These are phyloP conservation scores for Trachelus tabidus DNA, from an alignment of 2,888 invertebrate species.

Conservation along the genomic window DNA sequence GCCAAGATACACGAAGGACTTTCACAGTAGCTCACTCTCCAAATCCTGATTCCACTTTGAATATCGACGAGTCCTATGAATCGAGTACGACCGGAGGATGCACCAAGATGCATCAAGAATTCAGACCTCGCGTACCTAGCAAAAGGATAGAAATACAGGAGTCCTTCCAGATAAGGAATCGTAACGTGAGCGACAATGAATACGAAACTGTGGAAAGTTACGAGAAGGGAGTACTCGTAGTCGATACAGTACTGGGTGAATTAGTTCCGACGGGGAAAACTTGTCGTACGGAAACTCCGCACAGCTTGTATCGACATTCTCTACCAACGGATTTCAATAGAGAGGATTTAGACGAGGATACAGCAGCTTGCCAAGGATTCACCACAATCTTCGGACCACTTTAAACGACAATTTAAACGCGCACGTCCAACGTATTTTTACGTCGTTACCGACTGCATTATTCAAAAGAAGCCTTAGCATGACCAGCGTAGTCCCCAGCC, in stretches of 20 bases:
- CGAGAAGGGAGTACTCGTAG: background rate
- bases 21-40: background rate
- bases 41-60: background rate
- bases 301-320: conserved; percentile 1
- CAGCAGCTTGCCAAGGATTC: background rate
- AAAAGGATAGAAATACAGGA: background rate
- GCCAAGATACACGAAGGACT: background rate
- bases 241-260: background rate
- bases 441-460: background rate
- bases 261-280: background rate
- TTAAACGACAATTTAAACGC: background rate
- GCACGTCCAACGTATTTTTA: background rate
- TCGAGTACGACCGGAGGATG: background rate
- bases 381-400: background rate
- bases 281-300: background rate
- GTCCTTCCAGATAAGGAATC: background rate
- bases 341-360: background rate
- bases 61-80: background rate
- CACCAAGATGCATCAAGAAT: background rate
- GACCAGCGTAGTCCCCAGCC: background rate
- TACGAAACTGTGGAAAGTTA: background rate
- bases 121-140: background rate
- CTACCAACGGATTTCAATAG: background rate
- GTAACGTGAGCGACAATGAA: background rate
- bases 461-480: background rate